Percentiles rank a stretch among this genome's conserved stretches.
These are phyloP conservation scores for Periophthalmus modestus DNA, from an alignment of 2,113 vertebrate genomes.

Conservation along the genomic window DNA sequence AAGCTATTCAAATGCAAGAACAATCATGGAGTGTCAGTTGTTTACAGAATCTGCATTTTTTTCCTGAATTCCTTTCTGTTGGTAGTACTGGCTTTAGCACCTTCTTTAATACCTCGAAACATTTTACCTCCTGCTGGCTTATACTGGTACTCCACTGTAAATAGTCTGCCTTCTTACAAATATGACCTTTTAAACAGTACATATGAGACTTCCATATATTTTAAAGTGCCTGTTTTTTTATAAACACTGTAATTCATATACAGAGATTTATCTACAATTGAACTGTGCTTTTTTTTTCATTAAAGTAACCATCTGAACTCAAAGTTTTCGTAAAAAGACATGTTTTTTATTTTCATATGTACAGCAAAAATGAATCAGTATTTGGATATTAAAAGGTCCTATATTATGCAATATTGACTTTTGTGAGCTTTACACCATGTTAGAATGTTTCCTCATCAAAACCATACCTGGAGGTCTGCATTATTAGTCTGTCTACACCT, in stretches of 20 bases:
- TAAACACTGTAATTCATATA: not conserved
- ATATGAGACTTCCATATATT: not conserved
- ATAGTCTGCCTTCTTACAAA: too few relatives aligned
- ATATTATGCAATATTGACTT: too few relatives aligned
- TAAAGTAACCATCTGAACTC: slow-evolving; percentile 5
- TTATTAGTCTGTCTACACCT: too few relatives aligned
- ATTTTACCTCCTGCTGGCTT: not conserved
- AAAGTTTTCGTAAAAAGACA: slow-evolving; percentile 1
- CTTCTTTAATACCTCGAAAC: slow-evolving; percentile 2
- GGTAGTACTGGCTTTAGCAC: not conserved
- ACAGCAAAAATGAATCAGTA: slow-evolving; percentile 29
- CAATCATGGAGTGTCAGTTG: not conserved
- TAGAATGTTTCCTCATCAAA: too few relatives aligned
- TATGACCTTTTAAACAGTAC: not conserved
- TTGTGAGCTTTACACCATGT: too few relatives aligned
- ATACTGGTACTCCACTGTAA: too few relatives aligned
- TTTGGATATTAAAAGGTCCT: not conserved
- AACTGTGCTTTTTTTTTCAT: not conserved
- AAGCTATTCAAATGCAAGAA: not conserved
- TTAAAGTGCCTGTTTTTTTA: slow-evolving; percentile 1
- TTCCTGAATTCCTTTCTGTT: not conserved
- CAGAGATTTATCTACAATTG: not conserved
- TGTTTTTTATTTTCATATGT: slow-evolving; percentile 38
- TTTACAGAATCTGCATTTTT: not conserved
- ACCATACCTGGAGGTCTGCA: too few relatives aligned